These are phyloP conservation scores for Periplaneta americana DNA, from an alignment of 1,140 invertebrate species.

Conservation along the genomic window DNA sequence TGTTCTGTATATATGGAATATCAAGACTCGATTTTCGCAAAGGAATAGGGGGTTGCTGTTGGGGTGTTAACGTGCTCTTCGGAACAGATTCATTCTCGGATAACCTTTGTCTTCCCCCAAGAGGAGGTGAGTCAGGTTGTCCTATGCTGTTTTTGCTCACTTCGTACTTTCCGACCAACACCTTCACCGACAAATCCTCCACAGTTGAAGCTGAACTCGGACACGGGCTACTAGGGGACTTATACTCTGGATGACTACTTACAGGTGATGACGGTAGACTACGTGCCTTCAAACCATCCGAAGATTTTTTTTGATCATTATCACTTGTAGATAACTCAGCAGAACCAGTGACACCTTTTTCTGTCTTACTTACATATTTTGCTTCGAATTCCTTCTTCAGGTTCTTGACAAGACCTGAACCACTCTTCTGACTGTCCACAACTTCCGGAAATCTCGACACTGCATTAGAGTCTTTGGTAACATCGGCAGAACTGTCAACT, in stretches of 20 bases:
- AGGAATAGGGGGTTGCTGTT: conserved; percentile 26
- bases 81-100: conserved; percentile 21
- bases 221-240: not conserved
- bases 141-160: conserved; percentile 25
- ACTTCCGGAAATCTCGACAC: conserved; percentile 12
- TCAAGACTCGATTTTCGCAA: conserved; percentile 29
- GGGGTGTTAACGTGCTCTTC: conserved; percentile 4
- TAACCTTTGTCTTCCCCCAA: conserved; percentile 17
- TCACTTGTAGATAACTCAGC: not conserved
- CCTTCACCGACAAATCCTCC: conserved; percentile 67
- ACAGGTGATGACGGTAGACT: conserved; percentile 55
- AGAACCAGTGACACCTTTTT: not conserved
- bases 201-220: conserved; percentile 30
- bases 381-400: conserved; percentile 83
- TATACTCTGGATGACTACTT: conserved; percentile 36
- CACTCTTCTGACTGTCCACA: conserved; percentile 15
- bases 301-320: not conserved
- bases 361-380: conserved; percentile 43
- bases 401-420: conserved; percentile 66
- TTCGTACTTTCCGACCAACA: conserved; percentile 67
- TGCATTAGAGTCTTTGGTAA: not conserved
- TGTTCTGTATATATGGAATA: not conserved
- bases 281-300: conserved; percentile 25
- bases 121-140: not conserved
- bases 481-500: conserved; percentile 17